A percentile compares a stretch with the other conserved stretches of the same genome.
These are phyloP conservation scores for Betta splendens DNA, from an alignment of 2,797 vertebrate genomes.

Conservation along the genomic window DNA sequence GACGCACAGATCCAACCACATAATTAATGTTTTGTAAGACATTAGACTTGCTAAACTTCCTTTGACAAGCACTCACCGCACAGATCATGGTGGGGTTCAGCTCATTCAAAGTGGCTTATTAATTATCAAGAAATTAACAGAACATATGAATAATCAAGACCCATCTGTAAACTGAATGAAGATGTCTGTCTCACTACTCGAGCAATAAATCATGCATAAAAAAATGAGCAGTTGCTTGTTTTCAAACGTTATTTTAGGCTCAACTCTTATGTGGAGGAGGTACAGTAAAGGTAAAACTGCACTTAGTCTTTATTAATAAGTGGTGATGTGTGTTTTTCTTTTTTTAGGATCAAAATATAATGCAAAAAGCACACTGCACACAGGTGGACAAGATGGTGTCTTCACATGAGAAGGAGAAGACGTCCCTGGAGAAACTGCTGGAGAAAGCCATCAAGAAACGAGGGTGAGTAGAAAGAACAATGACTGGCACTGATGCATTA, in stretches of 20 bases:
- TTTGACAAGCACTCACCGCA: constrained; percentile 37
- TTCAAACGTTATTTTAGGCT: not conserved
- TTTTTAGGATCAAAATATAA: constrained; percentile 90
- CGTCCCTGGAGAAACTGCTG: constrained; percentile 89
- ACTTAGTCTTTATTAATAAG: too few species aligned
- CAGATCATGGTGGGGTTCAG: constrained; percentile 16
- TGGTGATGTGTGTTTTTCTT: not conserved
- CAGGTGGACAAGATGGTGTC: constrained; percentile 97
- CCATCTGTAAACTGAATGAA: constrained; percentile 36
- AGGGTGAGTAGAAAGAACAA: constrained; percentile 80
- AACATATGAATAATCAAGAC: constrained; percentile 24
- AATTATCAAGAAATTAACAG: constrained; percentile 40
- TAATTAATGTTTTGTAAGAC: constrained; percentile 30
- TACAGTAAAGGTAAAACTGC: too few species aligned
- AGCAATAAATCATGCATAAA: not conserved
- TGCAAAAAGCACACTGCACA: constrained; percentile 96
- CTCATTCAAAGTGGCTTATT: constrained; percentile 34
- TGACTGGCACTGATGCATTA: not conserved
- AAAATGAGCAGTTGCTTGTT: not conserved
- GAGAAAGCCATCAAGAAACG: constrained; percentile 98
- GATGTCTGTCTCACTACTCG: constrained; percentile 11
- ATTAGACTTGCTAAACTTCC: constrained; percentile 69
- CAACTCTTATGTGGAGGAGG: not conserved
- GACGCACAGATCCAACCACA: not conserved
- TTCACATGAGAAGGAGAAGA: constrained; percentile 94